Evolutionary conservation across 2,797 vertebrate species (phyloP).

Genomic region (Gadopsis bispinosus): DNA sequence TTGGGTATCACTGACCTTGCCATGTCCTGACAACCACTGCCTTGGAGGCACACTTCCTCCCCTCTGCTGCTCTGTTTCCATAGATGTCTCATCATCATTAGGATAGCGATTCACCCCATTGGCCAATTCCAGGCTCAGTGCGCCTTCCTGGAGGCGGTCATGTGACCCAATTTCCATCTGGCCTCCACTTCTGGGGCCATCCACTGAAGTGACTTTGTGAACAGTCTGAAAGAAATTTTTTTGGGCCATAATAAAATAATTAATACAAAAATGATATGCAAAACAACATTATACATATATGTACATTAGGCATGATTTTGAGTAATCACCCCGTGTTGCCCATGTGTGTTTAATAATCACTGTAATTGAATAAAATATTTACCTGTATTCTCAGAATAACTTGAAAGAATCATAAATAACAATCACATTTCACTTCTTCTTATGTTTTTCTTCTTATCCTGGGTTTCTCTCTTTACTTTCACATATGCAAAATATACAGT

Average conservation of each 20-base stretch:
- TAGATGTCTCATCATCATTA: constrained; percentile 75
- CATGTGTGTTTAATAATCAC: neutral
- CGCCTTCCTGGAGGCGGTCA: constrained; percentile 94
- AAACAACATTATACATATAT: neutral
- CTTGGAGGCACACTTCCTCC: constrained; percentile 72
- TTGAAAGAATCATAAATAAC: constrained; percentile 2
- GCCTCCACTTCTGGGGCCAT: constrained; percentile 97
- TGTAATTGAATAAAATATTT: neutral
- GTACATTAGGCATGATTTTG: neutral
- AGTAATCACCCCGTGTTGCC: neutral
- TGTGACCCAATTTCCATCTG: constrained; percentile 99
- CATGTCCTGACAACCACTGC: constrained; percentile 77
- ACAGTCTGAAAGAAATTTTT: constrained; percentile 86
- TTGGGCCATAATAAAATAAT: constrained; percentile 10
- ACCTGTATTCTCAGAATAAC: neutral
- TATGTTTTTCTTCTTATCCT: constrained; percentile 32
- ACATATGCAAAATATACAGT: constrained; percentile 39
- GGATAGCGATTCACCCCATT: constrained; percentile 89
- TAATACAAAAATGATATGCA: neutral
- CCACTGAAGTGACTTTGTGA: constrained; percentile 90
- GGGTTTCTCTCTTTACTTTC: constrained; percentile 48
- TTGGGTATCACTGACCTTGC: constrained; percentile 75
- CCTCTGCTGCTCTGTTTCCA: constrained; percentile 76
- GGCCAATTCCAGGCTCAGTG: constrained; percentile 88
- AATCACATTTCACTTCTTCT: constrained; percentile 38